Base-by-base conservation (phyloP, 92 coral and sea anemone species). In the Bergia puertoricense region DNA sequence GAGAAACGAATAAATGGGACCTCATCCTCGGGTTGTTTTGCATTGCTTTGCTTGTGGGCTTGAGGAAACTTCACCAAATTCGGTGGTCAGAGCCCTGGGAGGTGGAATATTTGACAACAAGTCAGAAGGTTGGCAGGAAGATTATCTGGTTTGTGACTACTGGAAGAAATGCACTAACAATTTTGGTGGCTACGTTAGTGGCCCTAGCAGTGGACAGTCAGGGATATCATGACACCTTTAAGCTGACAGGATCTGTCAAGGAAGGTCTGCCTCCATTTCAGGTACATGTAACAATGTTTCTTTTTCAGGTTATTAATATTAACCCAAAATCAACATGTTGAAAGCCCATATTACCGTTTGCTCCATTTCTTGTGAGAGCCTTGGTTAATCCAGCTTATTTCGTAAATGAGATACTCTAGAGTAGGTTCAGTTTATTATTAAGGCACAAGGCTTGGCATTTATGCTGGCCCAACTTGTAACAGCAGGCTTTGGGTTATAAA, bases 101-200 rank as follows among this genome's bases (percentile, higher is more conserved):
- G 37, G 79, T 89, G 5, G 92, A 90, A 69, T 62, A 90, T 16
- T 80, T 89, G 66, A 80, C 96, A 14, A 75, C 69, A 13, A 89
- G 74, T 30, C 98, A 97, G 89, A 92, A 90, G 71, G 72, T 89
- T 14, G 88, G 96, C 84, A 88, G 96, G 81, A 97, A 97, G 89
- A 85, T 96, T 54, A 85, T 97, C 45, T 97, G 99, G 99, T 37
- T 93, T 46, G 86, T 90, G 56, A 75, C 96, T 39, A 93, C 94
- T n/a, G 98, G 92, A 43, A 89, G 99, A 85, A 97, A 97, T 91
- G 98, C 98, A 30, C 82, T 97, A 42, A 91, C 93, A 42, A 96
- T 97, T 39, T 59, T 97, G 62, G 71, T 91, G 69, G 98, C 98
- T 30, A 85, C 96, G 18, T 67, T 81, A 18, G 54, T 97, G 50